Conservation (phyloP, 2,113 vertebrate genomes). For the Fukomys damarensis region DNA sequence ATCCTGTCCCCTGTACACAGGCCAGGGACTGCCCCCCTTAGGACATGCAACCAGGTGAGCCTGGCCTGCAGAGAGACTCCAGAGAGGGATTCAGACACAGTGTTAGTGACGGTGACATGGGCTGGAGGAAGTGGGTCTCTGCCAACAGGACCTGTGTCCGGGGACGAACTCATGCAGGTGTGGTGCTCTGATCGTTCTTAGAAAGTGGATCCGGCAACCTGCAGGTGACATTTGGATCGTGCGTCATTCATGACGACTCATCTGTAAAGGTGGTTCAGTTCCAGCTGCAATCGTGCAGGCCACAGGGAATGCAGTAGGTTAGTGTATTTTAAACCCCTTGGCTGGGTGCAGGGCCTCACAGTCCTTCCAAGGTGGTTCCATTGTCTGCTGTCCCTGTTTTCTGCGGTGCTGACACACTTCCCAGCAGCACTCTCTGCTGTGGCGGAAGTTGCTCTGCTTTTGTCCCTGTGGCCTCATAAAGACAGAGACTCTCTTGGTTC, state of each 20-base stretch:
- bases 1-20: neutral
- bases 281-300: neutral
- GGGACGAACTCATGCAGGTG: neutral
- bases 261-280: neutral
- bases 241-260: neutral
- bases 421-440: neutral
- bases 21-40: neutral
- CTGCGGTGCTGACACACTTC: neutral
- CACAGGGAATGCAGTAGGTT: neutral
- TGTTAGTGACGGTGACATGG: neutral
- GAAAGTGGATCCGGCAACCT: neutral
- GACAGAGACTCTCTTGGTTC: neutral
- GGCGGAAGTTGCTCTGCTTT: neutral
- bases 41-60: slow-evolving; percentile 8
- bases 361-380: neutral
- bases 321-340: neutral
- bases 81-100: neutral
- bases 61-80: neutral
- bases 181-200: neutral
- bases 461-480: neutral
- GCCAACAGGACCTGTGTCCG: neutral
- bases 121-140: neutral
- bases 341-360: neutral
- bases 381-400: neutral
- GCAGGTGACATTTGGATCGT: neutral